A percentile compares a stretch with the other conserved stretches of the same genome.
phyloP scores from a whole-genome alignment of 2,113 vertebrate species.

The Poeciliopsis occidentalis region DNA sequence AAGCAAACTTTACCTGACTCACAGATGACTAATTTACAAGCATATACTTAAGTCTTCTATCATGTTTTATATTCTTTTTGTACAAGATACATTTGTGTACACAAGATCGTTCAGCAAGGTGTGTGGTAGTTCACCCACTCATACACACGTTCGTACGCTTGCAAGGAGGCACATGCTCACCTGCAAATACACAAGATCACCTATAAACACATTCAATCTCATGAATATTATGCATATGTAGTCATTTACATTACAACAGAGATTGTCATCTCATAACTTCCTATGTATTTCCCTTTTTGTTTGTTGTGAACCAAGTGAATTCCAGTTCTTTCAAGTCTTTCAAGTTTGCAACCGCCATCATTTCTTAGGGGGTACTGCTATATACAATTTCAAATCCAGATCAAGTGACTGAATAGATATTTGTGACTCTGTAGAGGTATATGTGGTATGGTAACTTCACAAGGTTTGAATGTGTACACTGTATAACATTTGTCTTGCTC shows the following conservation, averaged over 20 bases:
- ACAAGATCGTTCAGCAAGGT: slow-evolving; percentile 81
- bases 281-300: slow-evolving; percentile 43
- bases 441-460: slow-evolving; percentile 51
- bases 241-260: slow-evolving; percentile 76
- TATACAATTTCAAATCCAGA: slow-evolving; percentile 67
- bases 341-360: slow-evolving; percentile 45
- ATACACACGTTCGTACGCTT: slow-evolving; percentile 50
- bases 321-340: slow-evolving; percentile 38
- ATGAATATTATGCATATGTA: slow-evolving; percentile 75
- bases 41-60: slow-evolving; percentile 90
- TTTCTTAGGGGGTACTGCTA: slow-evolving; percentile 68
- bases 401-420: slow-evolving; percentile 46
- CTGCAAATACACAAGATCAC: slow-evolving; percentile 36
- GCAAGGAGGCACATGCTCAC: slow-evolving; percentile 40
- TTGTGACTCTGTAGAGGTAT: slow-evolving; percentile 39
- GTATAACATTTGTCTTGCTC: slow-evolving; percentile 59
- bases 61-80: slow-evolving; percentile 81
- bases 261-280: slow-evolving; percentile 81
- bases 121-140: slow-evolving; percentile 70
- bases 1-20: slow-evolving; percentile 83
- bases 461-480: slow-evolving; percentile 58
- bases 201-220: slow-evolving; percentile 68
- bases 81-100: slow-evolving; percentile 84
- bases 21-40: slow-evolving; percentile 87
- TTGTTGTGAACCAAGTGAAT: slow-evolving; percentile 42